Evolutionary conservation across 2,888 invertebrate genomes (phyloP), one percentile per base, ranked within the genome.

Genomic region (Pharmacophagus antenor): DNA sequence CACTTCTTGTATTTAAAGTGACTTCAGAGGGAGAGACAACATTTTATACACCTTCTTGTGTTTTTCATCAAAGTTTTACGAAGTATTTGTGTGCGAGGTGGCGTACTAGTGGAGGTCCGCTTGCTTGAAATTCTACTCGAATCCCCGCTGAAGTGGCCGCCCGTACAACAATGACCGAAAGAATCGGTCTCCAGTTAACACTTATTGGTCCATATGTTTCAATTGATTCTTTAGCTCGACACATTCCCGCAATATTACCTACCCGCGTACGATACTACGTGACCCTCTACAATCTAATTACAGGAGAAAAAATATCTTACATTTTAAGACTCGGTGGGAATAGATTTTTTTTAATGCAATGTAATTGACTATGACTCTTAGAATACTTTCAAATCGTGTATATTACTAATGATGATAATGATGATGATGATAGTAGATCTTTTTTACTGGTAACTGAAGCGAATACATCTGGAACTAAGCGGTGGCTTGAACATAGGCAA

Each of bases 181-280:
- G 76, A 80, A 84, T 81, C 74, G 80, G 71, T 70, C 76, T 73
- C 78, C 77, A 71, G 81, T 85, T 84, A 82, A 82, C 84, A 84
- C 82, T 83, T 84, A 85, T 84, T 80, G 84, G 80, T 77, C 79
- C 77, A 80, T 77, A 82, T 80, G 84, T 81, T 83, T 78, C 84
- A 82, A 84, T 86, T 82, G 80, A 84, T 81, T 82, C 76, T 73
- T 73, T 67, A 65, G 69, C 63, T 63, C 21, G 64, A 64, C 61
- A 68, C 57, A 61, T 63, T 56, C 52, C 55, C 53, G 58, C 58
- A 57, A 57, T 58, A 62, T 56, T 53, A 51, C 53, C 31, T 54
- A 56, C 56, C 46, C 44, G 42, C 31, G 20, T n/a, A 8, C 25
- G 15, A 25, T 6, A 37, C 23, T 5, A 61, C 61, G 49, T 57